Percentiles rank a stretch among this genome's conserved stretches.
phyloP scores from a whole-genome alignment of 2,113 vertebrate genomes.

The Camelus dromedarius region DNA sequence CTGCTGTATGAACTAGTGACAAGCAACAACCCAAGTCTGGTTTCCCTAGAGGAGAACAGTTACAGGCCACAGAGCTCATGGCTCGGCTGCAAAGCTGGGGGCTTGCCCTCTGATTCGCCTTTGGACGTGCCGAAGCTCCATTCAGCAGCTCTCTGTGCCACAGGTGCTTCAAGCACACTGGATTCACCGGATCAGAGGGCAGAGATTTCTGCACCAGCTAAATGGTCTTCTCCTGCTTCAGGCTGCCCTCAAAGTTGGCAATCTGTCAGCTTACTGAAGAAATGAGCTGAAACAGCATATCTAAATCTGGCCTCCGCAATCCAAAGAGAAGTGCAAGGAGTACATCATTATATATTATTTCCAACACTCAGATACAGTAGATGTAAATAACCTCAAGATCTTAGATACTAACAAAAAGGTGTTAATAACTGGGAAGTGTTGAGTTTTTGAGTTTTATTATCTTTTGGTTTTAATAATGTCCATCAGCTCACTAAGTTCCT shows the following conservation, averaged over 20 bases:
- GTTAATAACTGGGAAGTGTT: neutral
- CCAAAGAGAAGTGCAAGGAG: neutral
- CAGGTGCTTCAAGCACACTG: neutral
- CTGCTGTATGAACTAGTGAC: neutral
- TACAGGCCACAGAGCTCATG: neutral
- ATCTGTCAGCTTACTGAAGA: neutral
- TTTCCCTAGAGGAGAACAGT: neutral
- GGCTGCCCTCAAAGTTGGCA: neutral
- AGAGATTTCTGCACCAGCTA: neutral
- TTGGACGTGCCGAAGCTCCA: neutral
- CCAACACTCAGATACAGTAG: neutral
- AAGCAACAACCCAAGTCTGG: neutral
- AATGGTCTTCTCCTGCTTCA: neutral
- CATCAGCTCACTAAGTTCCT: neutral
- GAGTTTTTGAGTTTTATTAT: neutral
- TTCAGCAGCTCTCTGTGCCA: neutral
- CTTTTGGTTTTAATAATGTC: conserved; percentile 17
- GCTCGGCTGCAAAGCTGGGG: neutral
- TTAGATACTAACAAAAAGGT: neutral
- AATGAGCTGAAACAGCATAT: conserved; percentile 57
- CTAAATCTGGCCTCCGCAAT: conserved; percentile 51
- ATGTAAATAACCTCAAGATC: neutral
- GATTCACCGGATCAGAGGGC: neutral
- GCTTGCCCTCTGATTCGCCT: neutral
- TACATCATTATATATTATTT: neutral